Conservation (phyloP, 2,113 vertebrate species). For the Microcebus lehilahytsara region DNA sequence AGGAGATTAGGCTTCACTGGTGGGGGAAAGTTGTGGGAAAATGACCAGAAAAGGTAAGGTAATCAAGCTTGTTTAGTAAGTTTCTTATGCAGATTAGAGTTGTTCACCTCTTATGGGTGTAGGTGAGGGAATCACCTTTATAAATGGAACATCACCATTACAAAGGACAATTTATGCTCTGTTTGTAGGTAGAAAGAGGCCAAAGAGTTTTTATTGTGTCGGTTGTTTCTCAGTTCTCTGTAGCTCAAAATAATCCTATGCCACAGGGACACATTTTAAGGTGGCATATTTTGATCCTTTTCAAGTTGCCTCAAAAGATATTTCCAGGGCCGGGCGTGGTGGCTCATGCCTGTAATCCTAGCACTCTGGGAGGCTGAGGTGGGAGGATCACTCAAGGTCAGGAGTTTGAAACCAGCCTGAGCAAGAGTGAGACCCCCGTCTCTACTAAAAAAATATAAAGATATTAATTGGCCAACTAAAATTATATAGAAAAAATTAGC, state of each 20-base stretch:
- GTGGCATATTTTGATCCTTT: background rate
- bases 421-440: too few relatives aligned
- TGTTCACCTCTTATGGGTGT: background rate
- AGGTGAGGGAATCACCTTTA: background rate
- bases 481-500: too few relatives aligned
- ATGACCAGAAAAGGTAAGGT: background rate
- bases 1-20: background rate
- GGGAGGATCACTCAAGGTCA: too few relatives aligned
- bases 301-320: background rate
- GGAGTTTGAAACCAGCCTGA: too few relatives aligned
- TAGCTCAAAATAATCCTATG: background rate
- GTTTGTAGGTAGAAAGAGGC: background rate
- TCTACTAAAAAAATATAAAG: too few relatives aligned
- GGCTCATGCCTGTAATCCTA: too few relatives aligned
- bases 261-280: background rate
- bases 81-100: too few relatives aligned
- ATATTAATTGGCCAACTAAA: too few relatives aligned
- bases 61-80: background rate
- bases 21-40: background rate
- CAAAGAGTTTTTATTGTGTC: background rate
- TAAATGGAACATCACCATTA: background rate
- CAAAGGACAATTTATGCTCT: background rate
- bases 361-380: too few relatives aligned
- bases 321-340: background rate
- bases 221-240: background rate